These are phyloP conservation scores for Anthrax anthrax DNA, from an alignment of 2,888 invertebrate genomes.

Conservation along the genomic window DNA sequence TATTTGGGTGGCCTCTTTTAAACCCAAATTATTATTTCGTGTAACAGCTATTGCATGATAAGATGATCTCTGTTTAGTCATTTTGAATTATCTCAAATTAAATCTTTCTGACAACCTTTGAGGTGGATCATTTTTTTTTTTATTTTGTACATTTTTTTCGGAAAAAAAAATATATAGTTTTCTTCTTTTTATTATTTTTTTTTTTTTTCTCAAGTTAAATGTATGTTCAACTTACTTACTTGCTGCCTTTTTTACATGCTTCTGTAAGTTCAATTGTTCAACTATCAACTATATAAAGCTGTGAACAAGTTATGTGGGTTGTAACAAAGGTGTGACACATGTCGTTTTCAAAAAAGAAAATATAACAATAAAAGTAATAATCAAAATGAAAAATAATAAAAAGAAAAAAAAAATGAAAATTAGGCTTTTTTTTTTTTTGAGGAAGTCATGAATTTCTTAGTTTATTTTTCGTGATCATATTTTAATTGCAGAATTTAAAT, in stretches of 20 bases:
- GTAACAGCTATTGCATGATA: slow-evolving; percentile 5
- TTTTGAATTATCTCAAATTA: slow-evolving; percentile 5
- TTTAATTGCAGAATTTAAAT: too few species aligned
- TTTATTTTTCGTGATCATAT: too few species aligned
- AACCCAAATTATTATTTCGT: slow-evolving; percentile 4
- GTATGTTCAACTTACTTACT: background rate
- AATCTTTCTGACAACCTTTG: slow-evolving; percentile 1
- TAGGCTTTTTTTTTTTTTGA: too few species aligned
- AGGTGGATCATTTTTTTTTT: background rate
- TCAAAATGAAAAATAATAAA: too few species aligned
- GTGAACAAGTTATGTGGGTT: slow-evolving; percentile 3
- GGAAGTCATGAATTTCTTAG: too few species aligned
- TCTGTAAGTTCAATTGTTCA: background rate
- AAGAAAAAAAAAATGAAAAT: too few species aligned
- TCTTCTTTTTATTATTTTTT: too few species aligned
- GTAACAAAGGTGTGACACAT: slow-evolving; percentile 4
- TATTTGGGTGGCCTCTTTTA: slow-evolving; percentile 1
- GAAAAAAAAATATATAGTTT: too few species aligned
- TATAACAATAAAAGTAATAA: too few species aligned
- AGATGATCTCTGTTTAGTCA: slow-evolving; percentile 2
- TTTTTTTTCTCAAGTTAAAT: background rate
- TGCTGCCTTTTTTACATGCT: background rate
- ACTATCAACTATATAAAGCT: background rate
- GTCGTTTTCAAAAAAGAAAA: background rate
- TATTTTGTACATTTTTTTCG: background rate